phyloP scores from a whole-genome alignment of 2,888 invertebrate species.

The Uropetala carovei region DNA sequence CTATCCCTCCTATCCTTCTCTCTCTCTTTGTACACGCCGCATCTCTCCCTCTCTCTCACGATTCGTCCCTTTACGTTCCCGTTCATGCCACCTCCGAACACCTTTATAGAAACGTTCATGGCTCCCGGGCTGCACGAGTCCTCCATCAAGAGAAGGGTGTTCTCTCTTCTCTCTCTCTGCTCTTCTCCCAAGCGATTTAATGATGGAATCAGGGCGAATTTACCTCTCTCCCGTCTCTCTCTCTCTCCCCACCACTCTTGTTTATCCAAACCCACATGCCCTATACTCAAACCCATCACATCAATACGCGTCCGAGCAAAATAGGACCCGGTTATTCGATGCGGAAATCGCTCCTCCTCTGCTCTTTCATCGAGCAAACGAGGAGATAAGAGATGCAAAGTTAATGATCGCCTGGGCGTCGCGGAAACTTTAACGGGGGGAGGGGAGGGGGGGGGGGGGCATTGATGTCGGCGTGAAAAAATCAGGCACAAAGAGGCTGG shows the following conservation, averaged over 20 bases:
- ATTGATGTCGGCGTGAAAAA: too few species aligned
- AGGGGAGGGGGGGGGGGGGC: too few species aligned
- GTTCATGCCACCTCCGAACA: background rate
- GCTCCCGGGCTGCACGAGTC: constrained; percentile 40
- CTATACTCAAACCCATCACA: background rate
- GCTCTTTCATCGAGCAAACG: too few species aligned
- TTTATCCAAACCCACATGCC: background rate
- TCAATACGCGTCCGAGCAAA: constrained; percentile 12
- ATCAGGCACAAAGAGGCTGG: too few species aligned
- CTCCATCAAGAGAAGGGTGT: constrained; percentile 27
- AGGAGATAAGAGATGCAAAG: too few species aligned
- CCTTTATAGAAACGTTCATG: background rate
- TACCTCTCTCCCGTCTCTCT: background rate
- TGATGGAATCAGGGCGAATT: background rate
- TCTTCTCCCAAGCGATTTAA: background rate
- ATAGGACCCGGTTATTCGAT: background rate
- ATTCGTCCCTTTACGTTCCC: background rate
- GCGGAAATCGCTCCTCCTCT: background rate
- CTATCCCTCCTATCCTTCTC: background rate
- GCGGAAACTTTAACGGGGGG: too few species aligned
- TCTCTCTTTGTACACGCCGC: constrained; percentile 25
- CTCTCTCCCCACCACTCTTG: background rate
- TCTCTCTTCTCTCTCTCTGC: background rate
- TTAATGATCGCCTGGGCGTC: too few species aligned
- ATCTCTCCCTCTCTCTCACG: background rate